Evolutionary conservation across 30 jellyfish, hydroid and myxozoan species (phyloP).

Genomic region (Turritopsis rubra): DNA sequence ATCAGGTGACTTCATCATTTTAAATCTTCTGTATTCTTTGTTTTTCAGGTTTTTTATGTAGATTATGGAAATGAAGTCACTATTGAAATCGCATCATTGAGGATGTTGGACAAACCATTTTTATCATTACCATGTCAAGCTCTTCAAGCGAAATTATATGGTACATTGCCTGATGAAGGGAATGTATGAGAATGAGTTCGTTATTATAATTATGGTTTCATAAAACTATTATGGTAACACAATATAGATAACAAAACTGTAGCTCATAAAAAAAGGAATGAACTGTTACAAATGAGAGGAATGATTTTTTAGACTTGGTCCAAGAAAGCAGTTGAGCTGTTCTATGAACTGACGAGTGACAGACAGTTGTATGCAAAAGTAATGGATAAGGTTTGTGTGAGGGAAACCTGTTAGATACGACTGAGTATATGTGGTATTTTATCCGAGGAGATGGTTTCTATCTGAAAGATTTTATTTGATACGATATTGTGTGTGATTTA

Average conservation of each 20-base stretch:
- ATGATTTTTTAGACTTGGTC: slow-evolving; percentile 35
- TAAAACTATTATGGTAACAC: too few relatives aligned
- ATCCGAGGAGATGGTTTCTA: too few relatives aligned
- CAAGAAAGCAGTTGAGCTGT: slow-evolving; percentile 35
- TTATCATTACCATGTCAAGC: slow-evolving; percentile 59
- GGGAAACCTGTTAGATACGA: too few relatives aligned
- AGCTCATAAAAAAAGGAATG: too few relatives aligned
- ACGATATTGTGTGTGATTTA: slow-evolving; percentile 14
- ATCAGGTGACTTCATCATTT: too few relatives aligned
- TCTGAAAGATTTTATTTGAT: too few relatives aligned
- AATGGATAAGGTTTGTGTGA: slow-evolving; percentile 16
- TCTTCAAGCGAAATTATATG: slow-evolving; percentile 47
- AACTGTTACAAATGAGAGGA: background rate
- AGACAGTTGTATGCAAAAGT: slow-evolving; percentile 49
- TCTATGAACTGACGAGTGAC: slow-evolving; percentile 54
- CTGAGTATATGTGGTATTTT: too few relatives aligned
- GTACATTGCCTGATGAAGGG: slow-evolving; percentile 34
- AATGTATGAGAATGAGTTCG: background rate
- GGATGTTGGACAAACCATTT: slow-evolving; percentile 58
- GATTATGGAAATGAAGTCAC: slow-evolving; percentile 74
- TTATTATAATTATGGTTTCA: background rate
- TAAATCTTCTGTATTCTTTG: background rate
- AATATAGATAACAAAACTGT: too few relatives aligned
- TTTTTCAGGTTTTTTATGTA: slow-evolving; percentile 58
- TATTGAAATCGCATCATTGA: slow-evolving; percentile 32